Base-by-base conservation (phyloP, 1,140 invertebrate species). In the Heliothis virescens region DNA sequence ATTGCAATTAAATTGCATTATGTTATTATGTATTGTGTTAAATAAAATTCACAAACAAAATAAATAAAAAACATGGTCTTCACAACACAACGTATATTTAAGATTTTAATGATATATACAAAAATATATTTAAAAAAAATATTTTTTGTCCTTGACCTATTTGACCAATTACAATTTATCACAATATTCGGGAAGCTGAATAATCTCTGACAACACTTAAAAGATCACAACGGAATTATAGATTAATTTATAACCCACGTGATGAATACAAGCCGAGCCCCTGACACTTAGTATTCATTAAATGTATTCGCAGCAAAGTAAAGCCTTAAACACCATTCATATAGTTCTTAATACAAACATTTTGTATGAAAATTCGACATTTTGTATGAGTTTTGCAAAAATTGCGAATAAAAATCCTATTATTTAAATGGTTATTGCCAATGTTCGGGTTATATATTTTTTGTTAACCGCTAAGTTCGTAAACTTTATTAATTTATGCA, bases 351-450 rank as follows among this genome's bases (percentile, higher is more conserved):
- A 47, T 48, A 65, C 3, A 48, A n/a, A 65, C 62, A 48, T 48
- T 65, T 65, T 47, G 34, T 16, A 63, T 47, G 62, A 63, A 63
- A 63, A 63, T 63, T 9, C 62, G 34, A 41, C 62, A 10, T 47
- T 63, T 63, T 48, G 62, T 48, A 65, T 65, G 62, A 41, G 11
- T 65, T 65, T 65, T 12, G 29, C 34, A 13, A 15, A 18, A 3
- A 3, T 65, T 13, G n/a, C 2, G 62, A 34, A 65, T 65, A 65
- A 65, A 18, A 48, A 47, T 47, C 16, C 11, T 41, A 48, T 18
- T 65, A 48, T 65, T 48, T 65, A 13, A 65, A 65, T 47, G n/a
- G 16, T 47, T 41, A 65, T 65, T 12, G 41, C 62, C 16, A 16
- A 41, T 62, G 1, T 5, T 41, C 9, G 34, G 34, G 34, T 63